Evolutionary conservation across 2,888 invertebrate genomes (phyloP).

Genomic region (Ptycholaimellus sp.): DNA sequence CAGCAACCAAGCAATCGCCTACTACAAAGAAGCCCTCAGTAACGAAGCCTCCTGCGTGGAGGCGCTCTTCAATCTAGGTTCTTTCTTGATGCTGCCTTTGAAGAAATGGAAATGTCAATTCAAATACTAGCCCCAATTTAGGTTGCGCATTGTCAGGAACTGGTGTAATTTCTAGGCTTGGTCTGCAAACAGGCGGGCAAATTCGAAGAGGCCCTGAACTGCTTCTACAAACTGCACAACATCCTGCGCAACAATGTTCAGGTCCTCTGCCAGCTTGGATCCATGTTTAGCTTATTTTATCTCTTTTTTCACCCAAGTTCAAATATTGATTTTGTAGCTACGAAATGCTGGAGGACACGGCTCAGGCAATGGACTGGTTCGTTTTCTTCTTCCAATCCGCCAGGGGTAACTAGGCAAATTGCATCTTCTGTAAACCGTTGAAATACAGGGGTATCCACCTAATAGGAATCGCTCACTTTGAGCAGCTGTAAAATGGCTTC

Average conservation of each 20-base stretch:
- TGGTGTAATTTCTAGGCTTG: slow-evolving; percentile 31
- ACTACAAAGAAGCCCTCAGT: slow-evolving; percentile 43
- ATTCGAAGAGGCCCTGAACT: slow-evolving; percentile 49
- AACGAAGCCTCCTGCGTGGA: slow-evolving; percentile 58
- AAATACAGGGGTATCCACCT: too few species aligned
- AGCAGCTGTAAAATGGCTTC: too few species aligned
- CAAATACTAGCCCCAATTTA: too few species aligned
- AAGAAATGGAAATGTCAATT: too few species aligned
- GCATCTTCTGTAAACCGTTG: neutral
- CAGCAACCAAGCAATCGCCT: slow-evolving; percentile 12
- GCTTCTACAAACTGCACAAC: slow-evolving; percentile 50
- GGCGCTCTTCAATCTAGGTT: slow-evolving; percentile 55
- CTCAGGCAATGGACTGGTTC: slow-evolving; percentile 35
- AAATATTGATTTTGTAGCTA: slow-evolving; percentile 29
- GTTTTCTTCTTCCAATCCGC: slow-evolving; percentile 10
- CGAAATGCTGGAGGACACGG: slow-evolving; percentile 40
- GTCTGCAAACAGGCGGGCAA: slow-evolving; percentile 44
- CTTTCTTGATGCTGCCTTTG: slow-evolving; percentile 14
- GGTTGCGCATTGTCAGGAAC: slow-evolving; percentile 8
- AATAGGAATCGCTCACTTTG: too few species aligned
- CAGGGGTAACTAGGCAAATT: neutral
- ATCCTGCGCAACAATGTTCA: slow-evolving; percentile 46
- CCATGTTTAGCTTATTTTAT: too few species aligned
- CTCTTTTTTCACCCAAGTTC: neutral
- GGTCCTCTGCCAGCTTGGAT: slow-evolving; percentile 51